A percentile compares a stretch with the other conserved stretches of the same genome.
phyloP scores from a whole-genome alignment of 2,797 vertebrate genomes.

The Eulemur mongoz region DNA sequence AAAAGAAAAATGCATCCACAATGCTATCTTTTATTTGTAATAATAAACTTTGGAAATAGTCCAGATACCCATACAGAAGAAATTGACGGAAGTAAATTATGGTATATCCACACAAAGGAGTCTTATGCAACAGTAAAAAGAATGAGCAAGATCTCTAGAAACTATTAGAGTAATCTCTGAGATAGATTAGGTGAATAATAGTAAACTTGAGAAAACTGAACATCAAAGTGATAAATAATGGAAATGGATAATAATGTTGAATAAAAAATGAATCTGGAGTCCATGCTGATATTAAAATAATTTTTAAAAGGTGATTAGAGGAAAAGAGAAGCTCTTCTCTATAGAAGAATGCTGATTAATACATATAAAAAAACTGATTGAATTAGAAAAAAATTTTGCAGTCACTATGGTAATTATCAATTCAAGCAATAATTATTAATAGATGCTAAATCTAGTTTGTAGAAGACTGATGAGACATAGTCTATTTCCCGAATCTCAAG shows the following conservation, averaged over 20 bases:
- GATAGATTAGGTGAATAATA: background rate
- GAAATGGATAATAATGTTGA: background rate
- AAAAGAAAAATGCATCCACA: background rate
- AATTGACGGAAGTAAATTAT: background rate
- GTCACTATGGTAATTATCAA: background rate
- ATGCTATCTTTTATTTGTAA: too few relatives aligned
- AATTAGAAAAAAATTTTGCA: background rate
- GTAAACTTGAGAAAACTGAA: background rate
- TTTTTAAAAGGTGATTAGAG: background rate
- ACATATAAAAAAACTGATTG: background rate
- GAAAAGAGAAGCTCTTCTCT: background rate
- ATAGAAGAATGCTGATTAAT: background rate
- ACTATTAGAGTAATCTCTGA: background rate
- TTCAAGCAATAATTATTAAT: background rate
- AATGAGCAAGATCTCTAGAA: background rate
- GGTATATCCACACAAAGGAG: background rate
- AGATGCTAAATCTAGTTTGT: background rate
- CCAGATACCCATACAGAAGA: background rate
- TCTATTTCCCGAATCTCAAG: background rate
- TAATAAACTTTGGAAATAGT: background rate
- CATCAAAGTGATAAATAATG: background rate
- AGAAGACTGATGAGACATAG: background rate
- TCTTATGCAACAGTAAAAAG: background rate
- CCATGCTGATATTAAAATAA: background rate
- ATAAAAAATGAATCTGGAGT: background rate